Conservation (phyloP, 2,888 invertebrate genomes). For the Slavum lentiscoides region DNA sequence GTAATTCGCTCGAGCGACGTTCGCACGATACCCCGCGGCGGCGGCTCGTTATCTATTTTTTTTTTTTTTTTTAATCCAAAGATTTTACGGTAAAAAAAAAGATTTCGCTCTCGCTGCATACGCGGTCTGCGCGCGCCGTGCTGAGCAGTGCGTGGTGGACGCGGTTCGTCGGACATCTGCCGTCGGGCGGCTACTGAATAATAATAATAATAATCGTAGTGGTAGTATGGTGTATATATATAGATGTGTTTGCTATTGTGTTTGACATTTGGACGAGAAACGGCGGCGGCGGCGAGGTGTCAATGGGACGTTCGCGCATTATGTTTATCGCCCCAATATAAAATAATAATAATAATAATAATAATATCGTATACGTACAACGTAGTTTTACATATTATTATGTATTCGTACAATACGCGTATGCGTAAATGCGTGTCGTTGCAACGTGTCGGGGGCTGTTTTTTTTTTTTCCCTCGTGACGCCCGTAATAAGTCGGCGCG, state of each 20-base stretch:
- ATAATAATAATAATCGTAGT: background rate
- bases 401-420: background rate
- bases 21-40: too few species aligned
- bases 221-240: background rate
- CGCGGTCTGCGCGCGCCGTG: background rate
- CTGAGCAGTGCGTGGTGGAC: background rate
- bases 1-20: too few species aligned
- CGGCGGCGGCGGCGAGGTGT: slow-evolving; percentile 37
- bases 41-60: too few species aligned
- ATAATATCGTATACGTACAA: slow-evolving; percentile 1
- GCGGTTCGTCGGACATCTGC: slow-evolving; percentile 40
- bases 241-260: slow-evolving; percentile 48
- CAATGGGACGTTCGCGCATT: slow-evolving; percentile 40
- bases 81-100: too few species aligned
- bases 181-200: slow-evolving; percentile 31
- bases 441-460: too few species aligned
- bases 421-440: too few species aligned
- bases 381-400: background rate
- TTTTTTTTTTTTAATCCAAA: too few species aligned
- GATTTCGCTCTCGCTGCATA: too few species aligned
- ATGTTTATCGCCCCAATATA: slow-evolving; percentile 38
- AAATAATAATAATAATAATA: slow-evolving; percentile 30
- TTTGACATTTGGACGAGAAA: slow-evolving; percentile 31
- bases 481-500: background rate
- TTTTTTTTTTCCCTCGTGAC: background rate